Percentiles rank a stretch among this genome's conserved stretches.
phyloP scores from a whole-genome alignment of 2,113 vertebrate species.

The Spermophilus dauricus region DNA sequence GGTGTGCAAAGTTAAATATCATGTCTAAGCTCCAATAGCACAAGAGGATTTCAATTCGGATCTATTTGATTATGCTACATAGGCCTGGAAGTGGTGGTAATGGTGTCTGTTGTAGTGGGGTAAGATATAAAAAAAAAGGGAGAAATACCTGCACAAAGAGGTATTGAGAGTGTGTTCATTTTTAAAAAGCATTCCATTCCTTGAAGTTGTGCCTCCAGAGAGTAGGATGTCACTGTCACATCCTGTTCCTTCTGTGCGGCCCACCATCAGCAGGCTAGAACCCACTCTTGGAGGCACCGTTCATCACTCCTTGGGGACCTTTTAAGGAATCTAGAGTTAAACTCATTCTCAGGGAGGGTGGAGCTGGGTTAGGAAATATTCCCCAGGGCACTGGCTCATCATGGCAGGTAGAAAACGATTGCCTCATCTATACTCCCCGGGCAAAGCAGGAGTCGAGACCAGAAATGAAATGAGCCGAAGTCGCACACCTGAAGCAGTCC shows the following conservation, averaged over 20 bases:
- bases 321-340: slow-evolving; percentile 45
- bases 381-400: slow-evolving; percentile 76
- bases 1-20: neutral
- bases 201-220: neutral
- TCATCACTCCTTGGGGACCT: neutral
- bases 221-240: neutral
- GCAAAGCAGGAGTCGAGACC: slow-evolving; percentile 81
- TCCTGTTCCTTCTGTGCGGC: neutral
- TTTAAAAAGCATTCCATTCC: neutral
- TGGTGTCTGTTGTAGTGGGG: neutral
- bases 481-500: slow-evolving; percentile 65
- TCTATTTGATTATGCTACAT: neutral
- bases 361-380: slow-evolving; percentile 75
- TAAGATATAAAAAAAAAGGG: neutral
- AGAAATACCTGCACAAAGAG: neutral
- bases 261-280: neutral
- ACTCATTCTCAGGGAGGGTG: slow-evolving; percentile 68
- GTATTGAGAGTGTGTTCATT: neutral
- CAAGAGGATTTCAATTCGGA: neutral
- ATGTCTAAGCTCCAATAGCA: neutral
- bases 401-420: slow-evolving; percentile 79
- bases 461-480: slow-evolving; percentile 76
- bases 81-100: too few relatives aligned
- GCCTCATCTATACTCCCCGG: slow-evolving; percentile 77
- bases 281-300: neutral